A percentile compares a stretch with the other conserved stretches of the same genome.
These are phyloP conservation scores for Sarcophaga rosellei DNA, from an alignment of 2,888 invertebrate genomes.

Conservation along the genomic window DNA sequence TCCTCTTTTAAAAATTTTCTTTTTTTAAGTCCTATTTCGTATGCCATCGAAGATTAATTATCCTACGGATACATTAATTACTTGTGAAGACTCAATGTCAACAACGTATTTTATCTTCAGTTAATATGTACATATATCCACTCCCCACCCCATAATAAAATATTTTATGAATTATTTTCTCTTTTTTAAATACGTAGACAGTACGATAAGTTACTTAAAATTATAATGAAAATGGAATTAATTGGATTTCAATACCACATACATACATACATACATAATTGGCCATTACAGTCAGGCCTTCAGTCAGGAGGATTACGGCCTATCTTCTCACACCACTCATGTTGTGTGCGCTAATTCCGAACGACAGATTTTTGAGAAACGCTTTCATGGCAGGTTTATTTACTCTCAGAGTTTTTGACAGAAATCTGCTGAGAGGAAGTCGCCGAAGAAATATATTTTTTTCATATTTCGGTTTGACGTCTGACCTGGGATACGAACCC, in stretches of 20 bases:
- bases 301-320: no score
- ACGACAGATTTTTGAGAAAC: no score
- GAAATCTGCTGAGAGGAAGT: no score
- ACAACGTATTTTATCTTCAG: slow-evolving; percentile 33
- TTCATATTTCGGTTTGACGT: no score
- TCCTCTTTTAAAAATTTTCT: not conserved
- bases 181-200: not conserved
- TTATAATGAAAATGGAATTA: not conserved
- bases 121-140: not conserved
- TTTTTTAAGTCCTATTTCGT: not conserved
- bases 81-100: slow-evolving; percentile 48
- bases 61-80: slow-evolving; percentile 31
- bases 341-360: no score
- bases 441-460: no score
- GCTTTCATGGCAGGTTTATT: no score
- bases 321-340: no score
- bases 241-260: not conserved
- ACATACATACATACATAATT: no score
- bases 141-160: not conserved
- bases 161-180: slow-evolving; percentile 22
- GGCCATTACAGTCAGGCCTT: no score
- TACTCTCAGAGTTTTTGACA: no score
- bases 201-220: not conserved
- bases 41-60: slow-evolving; percentile 31
- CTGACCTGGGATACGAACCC: no score